Base-by-base conservation (phyloP, 1,140 invertebrate species). In the Parasteatoda tepidariorum region DNA sequence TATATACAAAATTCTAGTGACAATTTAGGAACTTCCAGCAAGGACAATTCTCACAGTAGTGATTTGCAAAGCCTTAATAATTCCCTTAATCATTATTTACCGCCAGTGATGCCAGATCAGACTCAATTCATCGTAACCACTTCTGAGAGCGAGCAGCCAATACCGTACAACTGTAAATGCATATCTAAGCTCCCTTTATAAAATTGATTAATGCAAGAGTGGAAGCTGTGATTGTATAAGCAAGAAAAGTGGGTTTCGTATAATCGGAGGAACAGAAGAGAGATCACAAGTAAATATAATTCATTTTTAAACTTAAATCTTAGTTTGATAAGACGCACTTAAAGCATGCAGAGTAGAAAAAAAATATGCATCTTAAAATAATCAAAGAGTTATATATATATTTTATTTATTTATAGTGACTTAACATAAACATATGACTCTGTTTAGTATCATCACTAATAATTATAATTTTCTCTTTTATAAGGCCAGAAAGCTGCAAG, bases 231-330 rank as follows among this genome's bases (percentile, higher is more conserved):
- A 94, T 84, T 94, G 91, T 89, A 89, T 93, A 71, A 93, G 96
- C 87, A 93, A 94, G 81, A 92, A 96, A 18, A 98, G 99, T 91
- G 98, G 98, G 6, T 99, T 99, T 91, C 91, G 98, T 85, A 98
- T 99, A 88, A 95, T 99, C 34, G 98, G 98, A n/a, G 98, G 98
- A 34, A 97, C 96, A 0, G 98, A 99, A 90, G 97, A 99, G 91
- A 95, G 96, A 84, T 97, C 96, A 85, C 95, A 98, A 90, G 95
- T 95, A 91, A 87, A 89, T 88, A 15, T 4, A n/a, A n/a, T n/a
- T n/a, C n/a, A n/a, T n/a, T n/a, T n/a, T n/a, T n/a, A n/a, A n/a
- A n/a, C n/a, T n/a, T n/a, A n/a, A n/a, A n/a, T n/a, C n/a, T n/a
- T n/a, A n/a, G n/a, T n/a, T n/a, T n/a, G n/a, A n/a, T n/a, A n/a